phyloP scores from a whole-genome alignment of 2,888 invertebrate genomes.

The Pinctada fucata region DNA sequence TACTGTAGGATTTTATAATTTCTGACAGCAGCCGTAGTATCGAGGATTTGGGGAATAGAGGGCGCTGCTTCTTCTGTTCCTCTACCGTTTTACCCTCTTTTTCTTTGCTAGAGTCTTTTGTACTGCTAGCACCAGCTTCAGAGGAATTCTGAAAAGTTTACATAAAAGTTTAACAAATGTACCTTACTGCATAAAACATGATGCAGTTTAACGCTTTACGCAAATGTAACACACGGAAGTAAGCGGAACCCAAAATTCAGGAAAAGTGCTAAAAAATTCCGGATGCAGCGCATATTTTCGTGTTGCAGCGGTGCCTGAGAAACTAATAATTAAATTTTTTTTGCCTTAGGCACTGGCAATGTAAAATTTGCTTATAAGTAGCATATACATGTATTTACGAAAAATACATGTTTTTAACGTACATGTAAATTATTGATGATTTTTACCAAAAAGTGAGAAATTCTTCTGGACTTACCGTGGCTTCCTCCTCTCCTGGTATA shows the following conservation, averaged over 20 bases:
- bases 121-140: conserved; percentile 2
- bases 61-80: conserved; percentile 73
- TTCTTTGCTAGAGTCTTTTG: conserved; percentile 37
- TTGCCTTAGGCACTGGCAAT: not conserved
- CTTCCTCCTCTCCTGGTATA: conserved; percentile 54
- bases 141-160: too few relatives aligned
- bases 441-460: too few relatives aligned
- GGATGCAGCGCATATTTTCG: too few relatives aligned
- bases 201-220: not conserved
- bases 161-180: too few relatives aligned
- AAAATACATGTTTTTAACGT: not conserved
- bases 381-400: not conserved
- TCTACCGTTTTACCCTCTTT: conserved; percentile 59
- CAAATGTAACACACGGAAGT: too few relatives aligned
- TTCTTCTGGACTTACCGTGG: conserved; percentile 27
- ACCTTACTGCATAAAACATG: not conserved
- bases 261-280: too few relatives aligned
- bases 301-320: too few relatives aligned
- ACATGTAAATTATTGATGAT: too few relatives aligned
- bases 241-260: too few relatives aligned
- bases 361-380: not conserved
- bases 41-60: conserved; percentile 85
- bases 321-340: not conserved
- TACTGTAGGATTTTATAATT: conserved; percentile 87
- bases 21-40: conserved; percentile 88